A percentile compares a stretch with the other conserved stretches of the same genome.
Conservation (phyloP, 2,888 invertebrate genomes). For the Beris morrisii region DNA sequence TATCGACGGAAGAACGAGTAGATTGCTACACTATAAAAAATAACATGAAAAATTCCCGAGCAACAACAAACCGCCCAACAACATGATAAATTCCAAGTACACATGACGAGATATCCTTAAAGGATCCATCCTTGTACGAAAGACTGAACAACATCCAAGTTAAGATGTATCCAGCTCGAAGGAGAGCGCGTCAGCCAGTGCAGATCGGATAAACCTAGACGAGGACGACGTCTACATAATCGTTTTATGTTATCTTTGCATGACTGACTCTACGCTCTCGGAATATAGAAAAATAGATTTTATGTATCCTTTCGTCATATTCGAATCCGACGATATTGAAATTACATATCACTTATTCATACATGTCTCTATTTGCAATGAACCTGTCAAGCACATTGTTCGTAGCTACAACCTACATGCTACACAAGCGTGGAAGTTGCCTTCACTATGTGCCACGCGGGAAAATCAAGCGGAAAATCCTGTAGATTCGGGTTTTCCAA, state of each 20-base stretch:
- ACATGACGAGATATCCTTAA: too few species aligned
- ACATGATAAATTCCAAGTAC: too few species aligned
- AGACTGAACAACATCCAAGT: too few species aligned
- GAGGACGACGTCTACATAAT: slow-evolving; percentile 24
- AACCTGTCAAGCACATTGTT: slow-evolving; percentile 23
- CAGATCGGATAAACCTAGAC: slow-evolving; percentile 18
- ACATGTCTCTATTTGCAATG: slow-evolving; percentile 30
- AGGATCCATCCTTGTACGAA: too few species aligned
- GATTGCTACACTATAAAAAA: too few species aligned
- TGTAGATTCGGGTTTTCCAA: not conserved
- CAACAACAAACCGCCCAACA: too few species aligned
- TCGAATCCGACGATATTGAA: slow-evolving; percentile 20
- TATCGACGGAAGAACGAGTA: too few species aligned
- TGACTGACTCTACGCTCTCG: slow-evolving; percentile 16
- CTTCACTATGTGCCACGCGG: not conserved
- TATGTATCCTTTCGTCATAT: too few species aligned
- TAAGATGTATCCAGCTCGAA: too few species aligned
- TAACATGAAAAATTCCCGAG: too few species aligned
- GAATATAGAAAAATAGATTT: too few species aligned
- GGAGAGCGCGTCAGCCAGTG: not conserved
- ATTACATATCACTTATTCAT: slow-evolving; percentile 31
- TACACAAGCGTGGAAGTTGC: too few species aligned
- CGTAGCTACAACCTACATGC: not conserved
- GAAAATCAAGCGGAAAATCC: slow-evolving; percentile 15
- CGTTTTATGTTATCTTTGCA: slow-evolving; percentile 17